Evolutionary conservation across 2,888 invertebrate genomes (phyloP).

Genomic region (Sepiola atlantica): DNA sequence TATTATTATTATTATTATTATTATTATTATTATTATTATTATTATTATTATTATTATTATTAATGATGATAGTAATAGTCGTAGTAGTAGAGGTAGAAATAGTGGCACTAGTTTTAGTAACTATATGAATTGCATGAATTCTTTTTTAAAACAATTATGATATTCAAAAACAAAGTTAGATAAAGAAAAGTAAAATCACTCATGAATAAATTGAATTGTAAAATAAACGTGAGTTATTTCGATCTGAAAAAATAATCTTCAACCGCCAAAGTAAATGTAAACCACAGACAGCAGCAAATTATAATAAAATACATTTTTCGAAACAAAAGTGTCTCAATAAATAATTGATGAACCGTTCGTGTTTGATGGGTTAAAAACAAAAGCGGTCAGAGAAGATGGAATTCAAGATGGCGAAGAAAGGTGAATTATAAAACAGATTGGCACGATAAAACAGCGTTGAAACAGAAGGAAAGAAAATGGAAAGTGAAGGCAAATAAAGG

Average conservation of each 20-base stretch:
- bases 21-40: too few relatives aligned
- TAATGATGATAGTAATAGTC: too few relatives aligned
- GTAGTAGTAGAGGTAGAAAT: too few relatives aligned
- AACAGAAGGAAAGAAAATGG: not conserved
- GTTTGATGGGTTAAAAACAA: not conserved
- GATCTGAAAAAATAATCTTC: not conserved
- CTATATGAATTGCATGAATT: too few relatives aligned
- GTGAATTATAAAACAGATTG: not conserved
- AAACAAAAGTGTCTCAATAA: not conserved
- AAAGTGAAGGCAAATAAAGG: not conserved
- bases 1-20: too few relatives aligned
- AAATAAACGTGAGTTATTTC: not conserved
- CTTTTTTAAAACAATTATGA: too few relatives aligned
- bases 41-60: too few relatives aligned
- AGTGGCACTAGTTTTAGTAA: too few relatives aligned
- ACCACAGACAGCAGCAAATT: not conserved
- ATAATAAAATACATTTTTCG: not conserved
- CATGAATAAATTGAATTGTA: not conserved
- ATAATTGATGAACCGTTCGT: not conserved
- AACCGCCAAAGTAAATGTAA: not conserved
- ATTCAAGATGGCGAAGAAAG: not conserved
- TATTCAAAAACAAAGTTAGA: not conserved
- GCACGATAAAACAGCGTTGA: not conserved
- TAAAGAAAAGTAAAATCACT: not conserved
- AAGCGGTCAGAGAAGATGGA: not conserved